Conservation (phyloP, 2,113 vertebrate genomes). For the Edolisoma coerulescens region DNA sequence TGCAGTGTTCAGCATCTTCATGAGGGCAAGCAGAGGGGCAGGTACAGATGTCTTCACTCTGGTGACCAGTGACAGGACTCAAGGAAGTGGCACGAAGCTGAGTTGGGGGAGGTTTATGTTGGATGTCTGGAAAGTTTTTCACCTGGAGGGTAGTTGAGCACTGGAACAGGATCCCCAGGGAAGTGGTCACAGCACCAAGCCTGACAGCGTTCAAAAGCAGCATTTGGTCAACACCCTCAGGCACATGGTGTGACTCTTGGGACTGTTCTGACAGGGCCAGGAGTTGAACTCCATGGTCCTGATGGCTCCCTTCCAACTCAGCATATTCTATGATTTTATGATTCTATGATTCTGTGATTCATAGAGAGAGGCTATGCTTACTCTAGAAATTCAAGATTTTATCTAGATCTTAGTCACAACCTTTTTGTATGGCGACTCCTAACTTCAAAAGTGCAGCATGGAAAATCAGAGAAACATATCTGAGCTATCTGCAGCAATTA, state of each 20-base stretch:
- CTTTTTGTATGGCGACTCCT: not conserved
- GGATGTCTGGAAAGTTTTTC: not conserved
- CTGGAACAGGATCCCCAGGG: not conserved
- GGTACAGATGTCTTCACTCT: not conserved
- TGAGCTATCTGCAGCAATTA: not conserved
- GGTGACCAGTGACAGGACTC: not conserved
- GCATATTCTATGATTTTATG: not conserved
- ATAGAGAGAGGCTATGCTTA: not conserved
- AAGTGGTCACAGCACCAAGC: not conserved
- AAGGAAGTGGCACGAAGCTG: not conserved
- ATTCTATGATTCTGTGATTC: not conserved
- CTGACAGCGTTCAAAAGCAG: not conserved
- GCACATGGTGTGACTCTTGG: not conserved
- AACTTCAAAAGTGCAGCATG: not conserved
- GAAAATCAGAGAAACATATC: not conserved
- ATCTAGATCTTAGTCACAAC: not conserved
- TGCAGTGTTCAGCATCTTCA: not conserved
- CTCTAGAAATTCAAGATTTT: not conserved
- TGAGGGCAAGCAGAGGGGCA: not conserved
- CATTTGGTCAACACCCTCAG: not conserved
- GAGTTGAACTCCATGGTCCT: not conserved
- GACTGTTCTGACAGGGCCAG: not conserved
- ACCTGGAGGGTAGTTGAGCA: not conserved
- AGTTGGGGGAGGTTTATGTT: not conserved
- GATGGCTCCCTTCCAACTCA: not conserved